phyloP scores from a whole-genome alignment of 2,888 invertebrate genomes.

The Tupiocoris notatus region DNA sequence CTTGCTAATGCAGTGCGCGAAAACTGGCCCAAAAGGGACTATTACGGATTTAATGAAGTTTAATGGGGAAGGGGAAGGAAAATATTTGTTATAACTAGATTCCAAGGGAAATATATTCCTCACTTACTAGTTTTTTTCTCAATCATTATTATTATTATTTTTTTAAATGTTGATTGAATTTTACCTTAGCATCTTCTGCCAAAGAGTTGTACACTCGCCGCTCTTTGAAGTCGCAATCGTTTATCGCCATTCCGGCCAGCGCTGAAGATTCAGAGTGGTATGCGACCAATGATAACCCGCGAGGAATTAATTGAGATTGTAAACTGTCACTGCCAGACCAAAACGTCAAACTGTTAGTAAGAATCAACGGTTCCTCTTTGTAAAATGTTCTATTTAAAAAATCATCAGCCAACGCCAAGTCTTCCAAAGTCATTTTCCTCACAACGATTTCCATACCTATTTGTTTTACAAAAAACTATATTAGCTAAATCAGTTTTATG shows the following conservation, averaged over 20 bases:
- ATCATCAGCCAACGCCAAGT: background rate
- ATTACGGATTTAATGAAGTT: too few relatives aligned
- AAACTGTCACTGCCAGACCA: background rate
- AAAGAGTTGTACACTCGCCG: background rate
- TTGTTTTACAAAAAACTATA: too few relatives aligned
- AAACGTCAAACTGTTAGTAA: background rate
- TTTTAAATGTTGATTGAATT: too few relatives aligned
- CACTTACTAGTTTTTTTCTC: too few relatives aligned
- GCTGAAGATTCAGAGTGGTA: background rate
- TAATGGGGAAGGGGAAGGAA: too few relatives aligned
- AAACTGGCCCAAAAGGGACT: too few relatives aligned
- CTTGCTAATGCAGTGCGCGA: too few relatives aligned
- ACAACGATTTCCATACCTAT: background rate
- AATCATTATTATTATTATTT: too few relatives aligned
- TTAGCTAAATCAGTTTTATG: too few relatives aligned
- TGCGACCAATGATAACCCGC: background rate
- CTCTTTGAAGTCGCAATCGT: constrained; percentile 4
- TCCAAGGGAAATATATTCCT: too few relatives aligned
- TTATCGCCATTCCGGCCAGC: constrained; percentile 13
- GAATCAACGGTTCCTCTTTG: background rate
- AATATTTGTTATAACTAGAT: too few relatives aligned
- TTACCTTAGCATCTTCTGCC: constrained; percentile 9
- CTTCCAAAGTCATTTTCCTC: background rate
- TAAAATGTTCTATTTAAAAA: background rate
- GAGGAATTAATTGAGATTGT: background rate